Evolutionary conservation across 2,888 invertebrate genomes (phyloP).

Genomic region (Beris morrisii): DNA sequence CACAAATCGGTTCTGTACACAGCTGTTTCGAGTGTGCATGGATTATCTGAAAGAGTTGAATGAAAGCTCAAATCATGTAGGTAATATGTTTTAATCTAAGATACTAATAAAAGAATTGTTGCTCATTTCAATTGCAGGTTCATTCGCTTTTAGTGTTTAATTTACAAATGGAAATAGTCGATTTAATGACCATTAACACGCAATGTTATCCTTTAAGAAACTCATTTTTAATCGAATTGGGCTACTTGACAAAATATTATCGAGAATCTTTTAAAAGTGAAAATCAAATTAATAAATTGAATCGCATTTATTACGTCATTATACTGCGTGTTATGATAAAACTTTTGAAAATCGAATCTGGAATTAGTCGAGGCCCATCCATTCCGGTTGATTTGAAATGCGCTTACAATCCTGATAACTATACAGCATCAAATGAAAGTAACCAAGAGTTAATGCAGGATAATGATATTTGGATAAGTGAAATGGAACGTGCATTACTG

Average conservation of each 20-base stretch:
- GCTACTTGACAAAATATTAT: conserved; percentile 33
- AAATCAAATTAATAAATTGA: conserved; percentile 6
- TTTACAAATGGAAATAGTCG: conserved; percentile 39
- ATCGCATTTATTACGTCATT: conserved; percentile 33
- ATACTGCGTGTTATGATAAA: conserved; percentile 30
- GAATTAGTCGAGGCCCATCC: background rate
- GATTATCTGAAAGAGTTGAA: conserved; percentile 31
- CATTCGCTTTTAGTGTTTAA: conserved; percentile 23
- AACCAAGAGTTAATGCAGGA: conserved; percentile 41
- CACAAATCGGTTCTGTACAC: conserved; percentile 29
- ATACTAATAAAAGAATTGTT: background rate
- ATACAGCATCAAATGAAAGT: conserved; percentile 13
- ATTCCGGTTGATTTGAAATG: background rate
- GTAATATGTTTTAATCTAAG: background rate
- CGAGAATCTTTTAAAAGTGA: conserved; percentile 20
- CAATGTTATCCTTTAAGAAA: conserved; percentile 18
- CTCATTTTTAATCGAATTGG: conserved; percentile 34
- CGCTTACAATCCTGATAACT: conserved; percentile 27
- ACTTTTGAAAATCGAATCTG: conserved; percentile 27
- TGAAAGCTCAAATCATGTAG: conserved; percentile 27
- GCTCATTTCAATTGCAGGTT: conserved; percentile 18
- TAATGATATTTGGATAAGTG: conserved; percentile 38
- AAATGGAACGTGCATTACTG: conserved; percentile 41
- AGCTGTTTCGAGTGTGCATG: conserved; percentile 33
- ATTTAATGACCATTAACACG: conserved; percentile 34